Evolutionary conservation across 2,113 vertebrate species (phyloP).

Genomic region (Brachionichthys hirsutus): DNA sequence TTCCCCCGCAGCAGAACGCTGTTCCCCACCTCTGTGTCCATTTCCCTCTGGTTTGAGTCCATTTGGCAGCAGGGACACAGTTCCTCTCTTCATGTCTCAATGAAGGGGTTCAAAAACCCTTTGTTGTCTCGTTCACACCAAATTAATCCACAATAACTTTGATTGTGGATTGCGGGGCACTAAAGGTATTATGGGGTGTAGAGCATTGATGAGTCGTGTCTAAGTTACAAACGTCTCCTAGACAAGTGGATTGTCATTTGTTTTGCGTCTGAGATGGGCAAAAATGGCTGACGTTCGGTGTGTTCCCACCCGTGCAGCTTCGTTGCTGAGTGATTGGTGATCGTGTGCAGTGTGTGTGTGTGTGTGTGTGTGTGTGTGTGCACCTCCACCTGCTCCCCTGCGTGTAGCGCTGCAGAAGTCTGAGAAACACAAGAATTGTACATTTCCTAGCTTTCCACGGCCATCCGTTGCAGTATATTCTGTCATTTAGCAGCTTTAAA

Average conservation of each 20-base stretch:
- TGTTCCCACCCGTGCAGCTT: constrained; percentile 8
- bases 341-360: neutral
- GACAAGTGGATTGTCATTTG: neutral
- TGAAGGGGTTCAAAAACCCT: constrained; percentile 11
- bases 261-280: neutral
- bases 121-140: constrained; percentile 35
- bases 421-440: neutral
- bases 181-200: too few relatives aligned
- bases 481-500: constrained; percentile 9
- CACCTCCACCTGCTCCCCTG: constrained; percentile 23
- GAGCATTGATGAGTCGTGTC: neutral
- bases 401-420: constrained; percentile 8
- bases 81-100: constrained; percentile 9
- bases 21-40: constrained; percentile 9
- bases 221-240: too few relatives aligned
- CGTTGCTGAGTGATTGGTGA: neutral
- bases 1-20: neutral
- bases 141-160: constrained; percentile 23
- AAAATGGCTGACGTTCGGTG: neutral
- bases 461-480: neutral
- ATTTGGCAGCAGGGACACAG: constrained; percentile 12
- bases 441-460: constrained; percentile 5
- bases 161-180: constrained; percentile 18
- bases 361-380: neutral
- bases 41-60: constrained; percentile 31